These are phyloP conservation scores for Pandemis cinnamomeana DNA, from an alignment of 2,888 invertebrate species.

Conservation along the genomic window DNA sequence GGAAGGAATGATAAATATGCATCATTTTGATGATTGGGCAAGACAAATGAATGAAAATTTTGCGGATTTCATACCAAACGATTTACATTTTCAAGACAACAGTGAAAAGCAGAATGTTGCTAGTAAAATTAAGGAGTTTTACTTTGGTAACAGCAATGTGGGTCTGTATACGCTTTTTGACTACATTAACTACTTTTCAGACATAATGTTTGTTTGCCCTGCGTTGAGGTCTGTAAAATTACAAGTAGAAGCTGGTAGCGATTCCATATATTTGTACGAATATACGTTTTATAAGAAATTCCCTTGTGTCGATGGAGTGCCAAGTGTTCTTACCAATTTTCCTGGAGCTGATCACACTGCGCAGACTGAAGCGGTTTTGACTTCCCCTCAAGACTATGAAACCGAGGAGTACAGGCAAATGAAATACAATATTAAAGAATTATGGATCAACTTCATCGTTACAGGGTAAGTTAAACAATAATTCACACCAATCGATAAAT, in stretches of 20 bases:
- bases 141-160: constrained; percentile 1
- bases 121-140: constrained; percentile 5
- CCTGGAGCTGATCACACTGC: constrained; percentile 55
- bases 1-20: constrained; percentile 12
- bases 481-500: too few species aligned
- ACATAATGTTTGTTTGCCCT: constrained; percentile 3
- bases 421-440: not conserved
- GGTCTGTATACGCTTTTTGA: constrained; percentile 3
- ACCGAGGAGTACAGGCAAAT: constrained; percentile 7
- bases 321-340: constrained; percentile 42
- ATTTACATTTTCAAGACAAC: constrained; percentile 30
- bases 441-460: not conserved
- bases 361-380: constrained; percentile 52
- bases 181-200: constrained; percentile 3
- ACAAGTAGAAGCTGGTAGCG: constrained; percentile 2
- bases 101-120: constrained; percentile 15
- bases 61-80: constrained; percentile 39
- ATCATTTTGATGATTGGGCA: constrained; percentile 35
- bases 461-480: not conserved
- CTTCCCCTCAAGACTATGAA: not conserved
- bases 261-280: constrained; percentile 11
- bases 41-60: constrained; percentile 41
- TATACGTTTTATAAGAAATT: constrained; percentile 1
- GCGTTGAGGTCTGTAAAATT: not conserved
- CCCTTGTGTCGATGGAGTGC: not conserved